Percentiles rank a stretch among this genome's conserved stretches.
These are phyloP conservation scores for Cryptotis parvus DNA, from an alignment of 2,113 vertebrate species.

Conservation along the genomic window DNA sequence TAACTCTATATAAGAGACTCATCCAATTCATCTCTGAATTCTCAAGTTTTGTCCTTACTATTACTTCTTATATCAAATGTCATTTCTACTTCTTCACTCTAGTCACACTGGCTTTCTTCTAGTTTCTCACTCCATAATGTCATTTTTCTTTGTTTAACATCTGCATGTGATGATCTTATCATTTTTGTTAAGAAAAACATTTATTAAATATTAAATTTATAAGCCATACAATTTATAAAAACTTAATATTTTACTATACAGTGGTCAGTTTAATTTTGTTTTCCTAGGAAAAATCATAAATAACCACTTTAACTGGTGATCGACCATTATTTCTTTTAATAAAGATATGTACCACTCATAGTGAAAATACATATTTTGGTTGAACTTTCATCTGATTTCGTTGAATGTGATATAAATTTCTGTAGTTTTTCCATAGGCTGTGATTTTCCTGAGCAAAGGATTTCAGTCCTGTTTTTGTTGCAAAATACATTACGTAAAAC, in stretches of 20 bases:
- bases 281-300: background rate
- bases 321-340: no score
- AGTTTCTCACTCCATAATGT: background rate
- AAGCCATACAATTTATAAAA: no score
- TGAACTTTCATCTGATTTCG: background rate
- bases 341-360: no score
- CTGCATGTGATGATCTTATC: background rate
- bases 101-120: background rate
- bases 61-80: background rate
- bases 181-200: background rate
- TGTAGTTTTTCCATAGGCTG: background rate
- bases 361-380: no score
- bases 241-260: background rate
- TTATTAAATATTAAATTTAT: background rate
- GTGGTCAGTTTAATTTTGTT: background rate
- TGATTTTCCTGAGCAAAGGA: background rate
- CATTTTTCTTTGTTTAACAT: fast-evolving
- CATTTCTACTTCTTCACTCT: background rate
- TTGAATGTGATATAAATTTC: background rate
- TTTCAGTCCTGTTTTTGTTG: background rate
- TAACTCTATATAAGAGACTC: background rate
- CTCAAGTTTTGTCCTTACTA: background rate
- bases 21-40: background rate
- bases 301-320: background rate
- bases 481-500: background rate